Evolutionary conservation across 2,113 vertebrate species (phyloP), one percentile per base, ranked within the genome.

Genomic region (Nothocercus nigrocapillus): DNA sequence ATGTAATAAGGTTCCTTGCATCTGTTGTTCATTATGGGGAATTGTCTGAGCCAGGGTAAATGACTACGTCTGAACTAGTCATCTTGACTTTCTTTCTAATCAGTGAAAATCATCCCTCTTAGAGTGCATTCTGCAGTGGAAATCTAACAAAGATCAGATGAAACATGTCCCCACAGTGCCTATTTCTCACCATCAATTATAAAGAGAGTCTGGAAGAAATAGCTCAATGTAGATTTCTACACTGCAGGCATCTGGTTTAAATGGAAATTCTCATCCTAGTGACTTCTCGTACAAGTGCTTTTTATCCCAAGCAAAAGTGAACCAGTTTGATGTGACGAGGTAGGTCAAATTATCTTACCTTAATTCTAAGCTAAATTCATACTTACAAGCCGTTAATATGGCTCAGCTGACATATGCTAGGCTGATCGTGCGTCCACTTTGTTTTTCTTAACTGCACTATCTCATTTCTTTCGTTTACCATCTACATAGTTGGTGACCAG

Each of bases 21-120:
- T 92, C 81, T 94, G 91, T 79, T 92, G 77, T 84, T 95, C 84
- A 73, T 94, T 91, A 92, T 62, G 62, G 62, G 58, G 27, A 95
- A 82, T 90, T 82, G 53, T 64, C 91, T 90, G 77, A 92, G 84
- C 42, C 53, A 69, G 62, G 20, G 89, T 93, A 89, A 93, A 90
- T 78, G 69, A 84, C 86, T 94, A 45, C 42, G 62, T 87, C 81
- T 85, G 34, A 92, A 62, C 62, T 24, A 92, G 86, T 76, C 66
- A 72, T 90, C 83, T 68, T 89, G 64, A 89, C 66, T 93, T 90
- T 88, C 86, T 89, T 89, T 82, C 40, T 67, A 95, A 83, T 59
- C 64, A 38, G 51, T 64, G 62, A 84, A 89, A 79, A 3, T 81
- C 83, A 58, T 89, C 91, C 72, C 74, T 92, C 58, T 66, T 76